Conservation (phyloP, 2,888 invertebrate species). For the Cantharis rufa region DNA sequence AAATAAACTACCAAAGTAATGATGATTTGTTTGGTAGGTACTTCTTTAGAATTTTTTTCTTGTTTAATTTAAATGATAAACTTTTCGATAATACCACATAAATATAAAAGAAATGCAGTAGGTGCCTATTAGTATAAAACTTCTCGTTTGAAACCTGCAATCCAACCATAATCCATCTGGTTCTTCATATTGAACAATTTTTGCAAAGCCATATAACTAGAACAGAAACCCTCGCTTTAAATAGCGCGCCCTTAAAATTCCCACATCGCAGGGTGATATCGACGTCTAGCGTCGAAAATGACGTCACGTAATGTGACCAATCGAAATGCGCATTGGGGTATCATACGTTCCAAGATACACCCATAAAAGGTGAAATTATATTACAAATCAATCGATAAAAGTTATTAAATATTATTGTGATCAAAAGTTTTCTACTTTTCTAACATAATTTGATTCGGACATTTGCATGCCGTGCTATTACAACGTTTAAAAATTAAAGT, state of each 20-base stretch:
- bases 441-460: neutral
- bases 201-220: neutral
- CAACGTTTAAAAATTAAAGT: neutral
- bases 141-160: too few species aligned
- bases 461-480: neutral
- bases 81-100: too few species aligned
- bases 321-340: neutral
- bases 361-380: neutral
- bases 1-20: too few species aligned
- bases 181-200: neutral
- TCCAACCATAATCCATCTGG: neutral
- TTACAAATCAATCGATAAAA: neutral
- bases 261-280: constrained; percentile 13
- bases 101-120: too few species aligned
- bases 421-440: neutral
- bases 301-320: constrained; percentile 16
- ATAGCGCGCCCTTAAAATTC: neutral
- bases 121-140: too few species aligned
- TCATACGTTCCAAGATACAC: constrained; percentile 2
- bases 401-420: neutral
- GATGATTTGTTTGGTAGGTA: too few species aligned
- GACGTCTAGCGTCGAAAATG: constrained; percentile 17
- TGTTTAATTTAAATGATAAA: too few species aligned
- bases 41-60: too few species aligned
- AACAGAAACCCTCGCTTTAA: neutral